Percentiles rank a stretch among this genome's conserved stretches.
phyloP scores from a whole-genome alignment of 2,113 vertebrate species.

The Hippolais icterina region DNA sequence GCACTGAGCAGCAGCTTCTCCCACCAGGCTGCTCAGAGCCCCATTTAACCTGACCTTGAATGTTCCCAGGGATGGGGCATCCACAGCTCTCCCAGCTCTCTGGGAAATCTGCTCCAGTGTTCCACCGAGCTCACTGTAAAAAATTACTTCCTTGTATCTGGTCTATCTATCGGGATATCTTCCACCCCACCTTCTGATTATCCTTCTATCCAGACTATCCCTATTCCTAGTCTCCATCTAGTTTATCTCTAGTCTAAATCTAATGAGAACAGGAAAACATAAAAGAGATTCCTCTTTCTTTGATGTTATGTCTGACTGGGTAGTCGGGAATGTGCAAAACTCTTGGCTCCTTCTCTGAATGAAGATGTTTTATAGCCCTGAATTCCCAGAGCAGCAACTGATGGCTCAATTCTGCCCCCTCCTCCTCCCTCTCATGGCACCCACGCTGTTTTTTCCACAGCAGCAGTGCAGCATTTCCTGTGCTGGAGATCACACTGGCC shows the following conservation, averaged over 20 bases:
- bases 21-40: background rate
- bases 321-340: background rate
- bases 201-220: background rate
- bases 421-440: conserved; percentile 3
- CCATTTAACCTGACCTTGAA: background rate
- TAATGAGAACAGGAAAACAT: background rate
- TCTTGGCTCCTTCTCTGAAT: background rate
- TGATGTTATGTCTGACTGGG: background rate
- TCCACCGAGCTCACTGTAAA: background rate
- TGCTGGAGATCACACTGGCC: conserved; percentile 48
- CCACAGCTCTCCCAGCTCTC: background rate
- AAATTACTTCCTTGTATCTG: background rate
- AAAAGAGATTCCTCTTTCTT: background rate
- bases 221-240: background rate
- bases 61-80: background rate
- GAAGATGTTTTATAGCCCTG: conserved; percentile 44
- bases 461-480: background rate
- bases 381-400: conserved; percentile 52
- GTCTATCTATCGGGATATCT: background rate
- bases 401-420: conserved; percentile 65
- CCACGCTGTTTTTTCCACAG: background rate
- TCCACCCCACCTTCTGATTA: background rate
- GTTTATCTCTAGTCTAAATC: background rate
- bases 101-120: background rate
- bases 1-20: background rate